These are phyloP conservation scores for Pangasius sanitwongsei DNA, from an alignment of 2,797 vertebrate genomes.

Conservation along the genomic window DNA sequence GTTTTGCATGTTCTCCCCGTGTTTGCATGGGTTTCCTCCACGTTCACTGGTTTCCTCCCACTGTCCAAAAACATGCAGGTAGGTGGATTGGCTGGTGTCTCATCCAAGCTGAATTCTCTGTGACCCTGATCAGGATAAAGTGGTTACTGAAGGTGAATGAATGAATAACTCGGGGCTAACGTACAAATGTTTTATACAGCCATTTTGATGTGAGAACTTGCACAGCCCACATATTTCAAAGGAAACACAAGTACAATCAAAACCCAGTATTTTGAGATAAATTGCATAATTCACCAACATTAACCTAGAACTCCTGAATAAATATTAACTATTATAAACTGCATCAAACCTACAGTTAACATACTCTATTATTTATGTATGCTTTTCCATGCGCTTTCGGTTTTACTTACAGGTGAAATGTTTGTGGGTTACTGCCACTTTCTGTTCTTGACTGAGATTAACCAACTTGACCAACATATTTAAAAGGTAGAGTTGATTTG, in stretches of 20 bases:
- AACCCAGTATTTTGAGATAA: not conserved
- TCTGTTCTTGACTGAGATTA: not conserved
- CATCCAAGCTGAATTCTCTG: not conserved
- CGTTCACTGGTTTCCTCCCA: not conserved
- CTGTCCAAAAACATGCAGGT: constrained; percentile 1
- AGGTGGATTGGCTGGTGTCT: not conserved
- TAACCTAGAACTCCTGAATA: not conserved
- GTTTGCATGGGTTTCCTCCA: not conserved
- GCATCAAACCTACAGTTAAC: not conserved
- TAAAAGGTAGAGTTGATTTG: not conserved
- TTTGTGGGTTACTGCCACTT: constrained; percentile 2
- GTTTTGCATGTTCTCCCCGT: not conserved
- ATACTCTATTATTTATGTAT: not conserved
- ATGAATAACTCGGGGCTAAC: not conserved
- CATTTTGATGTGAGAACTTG: not conserved
- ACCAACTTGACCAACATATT: not conserved
- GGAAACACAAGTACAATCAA: not conserved
- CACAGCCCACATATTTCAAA: not conserved
- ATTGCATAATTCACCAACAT: not conserved
- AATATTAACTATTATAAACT: not conserved
- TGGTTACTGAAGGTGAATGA: not conserved
- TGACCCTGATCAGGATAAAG: not conserved
- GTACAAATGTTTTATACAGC: not conserved
- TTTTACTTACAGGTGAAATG: not conserved
- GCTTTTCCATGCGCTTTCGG: not conserved